Evolutionary conservation across 2,797 vertebrate genomes (phyloP), one percentile per base, ranked within the genome.

Genomic region (Lithobates pipiens): DNA sequence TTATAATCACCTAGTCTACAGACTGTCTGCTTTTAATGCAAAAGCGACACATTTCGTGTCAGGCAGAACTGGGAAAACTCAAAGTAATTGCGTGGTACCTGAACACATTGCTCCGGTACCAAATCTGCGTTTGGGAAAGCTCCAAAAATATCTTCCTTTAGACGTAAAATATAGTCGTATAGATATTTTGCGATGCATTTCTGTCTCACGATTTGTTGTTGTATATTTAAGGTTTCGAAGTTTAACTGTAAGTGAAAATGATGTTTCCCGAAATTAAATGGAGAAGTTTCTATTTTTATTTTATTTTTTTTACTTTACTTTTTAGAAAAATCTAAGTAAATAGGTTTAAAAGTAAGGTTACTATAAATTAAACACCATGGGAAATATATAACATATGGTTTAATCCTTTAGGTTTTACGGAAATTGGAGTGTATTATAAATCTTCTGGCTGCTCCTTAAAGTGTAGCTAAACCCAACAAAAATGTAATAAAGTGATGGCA

Each of bases 11-110:
- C 88, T 86, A 89, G 83, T 89, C 89, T 72, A 85, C 23, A 88
- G 73, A 89, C 90, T 90, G 88, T 88, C 72, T 87, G 85, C 81
- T 89, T 77, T 91, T 85, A 89, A 86, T 75, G 89, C 65, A 61
- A 88, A 77, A 88, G 57, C 80, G 88, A 86, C 87, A 85, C 82
- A 89, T 88, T 88, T 89, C 76, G n/a, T 89, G 87, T 82, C 89
- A 86, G 76, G 25, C 71, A 75, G 84, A 46, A 75, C 57, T 18
- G 36, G 29, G 63, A 83, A 61, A 32, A 44, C 13, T 85, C 76
- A 67, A 2, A 13, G 32, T 86, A 82, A 88, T 86, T 88, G 84
- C 57, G 25, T 7, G 0, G 50, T 82, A 89, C 83, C 81, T 61
- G 79, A 88, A 83, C 86, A 86, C 39, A 79, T 88, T 90, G 34